Conservation (phyloP, 2,888 invertebrate species). For the Agrochola macilenta region DNA sequence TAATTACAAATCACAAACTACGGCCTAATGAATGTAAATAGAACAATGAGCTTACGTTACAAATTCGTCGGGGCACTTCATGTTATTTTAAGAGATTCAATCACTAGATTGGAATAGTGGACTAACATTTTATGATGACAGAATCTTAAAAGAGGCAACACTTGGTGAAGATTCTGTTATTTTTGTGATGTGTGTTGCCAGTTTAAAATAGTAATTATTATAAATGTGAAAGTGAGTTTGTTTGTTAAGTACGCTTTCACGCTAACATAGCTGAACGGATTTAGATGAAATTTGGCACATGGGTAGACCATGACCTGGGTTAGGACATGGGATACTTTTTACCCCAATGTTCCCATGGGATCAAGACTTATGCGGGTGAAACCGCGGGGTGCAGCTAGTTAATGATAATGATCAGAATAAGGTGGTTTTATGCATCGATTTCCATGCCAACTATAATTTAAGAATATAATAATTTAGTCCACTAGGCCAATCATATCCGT, state of each 20-base stretch:
- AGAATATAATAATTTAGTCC: conserved; percentile 52
- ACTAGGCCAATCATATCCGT: conserved; percentile 60
- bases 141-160: conserved; percentile 9
- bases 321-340: too few relatives aligned
- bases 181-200: not conserved
- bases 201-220: not conserved
- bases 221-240: too few relatives aligned
- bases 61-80: conserved; percentile 88
- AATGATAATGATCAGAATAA: not conserved
- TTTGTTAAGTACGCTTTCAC: too few relatives aligned
- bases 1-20: conserved; percentile 83
- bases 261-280: too few relatives aligned
- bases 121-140: conserved; percentile 44
- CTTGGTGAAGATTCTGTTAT: not conserved
- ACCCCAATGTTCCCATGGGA: too few relatives aligned
- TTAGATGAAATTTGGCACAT: too few relatives aligned
- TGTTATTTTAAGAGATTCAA: conserved; percentile 73
- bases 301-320: too few relatives aligned
- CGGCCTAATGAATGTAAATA: conserved; percentile 84
- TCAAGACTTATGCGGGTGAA: too few relatives aligned
- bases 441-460: not conserved
- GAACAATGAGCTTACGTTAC: conserved; percentile 81
- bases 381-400: not conserved
- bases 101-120: conserved; percentile 69
- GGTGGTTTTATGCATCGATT: not conserved